Conservation (phyloP, 2,888 invertebrate genomes). For the Hoplodrina ambigua region DNA sequence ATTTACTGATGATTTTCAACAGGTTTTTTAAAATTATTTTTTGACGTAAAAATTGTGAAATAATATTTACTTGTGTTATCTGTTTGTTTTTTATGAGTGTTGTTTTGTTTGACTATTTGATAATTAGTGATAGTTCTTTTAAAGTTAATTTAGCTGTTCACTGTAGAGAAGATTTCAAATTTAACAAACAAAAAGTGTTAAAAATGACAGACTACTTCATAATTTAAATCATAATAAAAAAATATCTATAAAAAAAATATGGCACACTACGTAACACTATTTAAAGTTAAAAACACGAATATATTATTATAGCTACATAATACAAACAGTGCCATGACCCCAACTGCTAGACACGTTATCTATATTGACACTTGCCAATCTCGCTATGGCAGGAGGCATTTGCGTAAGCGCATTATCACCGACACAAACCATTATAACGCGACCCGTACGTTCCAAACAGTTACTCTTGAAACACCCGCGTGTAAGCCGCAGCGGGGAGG, state of each 20-base stretch:
- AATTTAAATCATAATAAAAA: too few species aligned
- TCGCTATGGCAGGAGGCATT: conserved; percentile 80
- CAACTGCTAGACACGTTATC: conserved; percentile 80
- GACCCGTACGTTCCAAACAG: conserved; percentile 56
- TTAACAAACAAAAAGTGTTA: too few species aligned
- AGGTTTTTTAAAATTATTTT: conserved; percentile 12
- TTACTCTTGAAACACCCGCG: background rate
- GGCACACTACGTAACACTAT: background rate
- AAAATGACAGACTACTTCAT: too few species aligned
- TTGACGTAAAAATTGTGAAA: conserved; percentile 18
- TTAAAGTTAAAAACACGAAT: conserved; percentile 31
- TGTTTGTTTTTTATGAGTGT: conserved; percentile 9
- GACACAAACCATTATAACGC: conserved; percentile 67
- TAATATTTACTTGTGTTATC: background rate
- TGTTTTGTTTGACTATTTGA: background rate
- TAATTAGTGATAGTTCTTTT: background rate
- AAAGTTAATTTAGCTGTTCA: background rate
- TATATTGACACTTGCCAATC: conserved; percentile 85
- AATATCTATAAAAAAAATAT: too few species aligned
- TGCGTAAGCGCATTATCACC: conserved; percentile 85
- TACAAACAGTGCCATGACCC: conserved; percentile 80
- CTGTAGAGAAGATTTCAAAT: too few species aligned
- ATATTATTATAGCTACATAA: conserved; percentile 53
- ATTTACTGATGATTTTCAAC: conserved; percentile 10
- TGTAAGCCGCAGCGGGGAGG: conserved; percentile 28